Evolutionary conservation across 2,113 vertebrate species (phyloP).

Genomic region (Pandion haliaetus): DNA sequence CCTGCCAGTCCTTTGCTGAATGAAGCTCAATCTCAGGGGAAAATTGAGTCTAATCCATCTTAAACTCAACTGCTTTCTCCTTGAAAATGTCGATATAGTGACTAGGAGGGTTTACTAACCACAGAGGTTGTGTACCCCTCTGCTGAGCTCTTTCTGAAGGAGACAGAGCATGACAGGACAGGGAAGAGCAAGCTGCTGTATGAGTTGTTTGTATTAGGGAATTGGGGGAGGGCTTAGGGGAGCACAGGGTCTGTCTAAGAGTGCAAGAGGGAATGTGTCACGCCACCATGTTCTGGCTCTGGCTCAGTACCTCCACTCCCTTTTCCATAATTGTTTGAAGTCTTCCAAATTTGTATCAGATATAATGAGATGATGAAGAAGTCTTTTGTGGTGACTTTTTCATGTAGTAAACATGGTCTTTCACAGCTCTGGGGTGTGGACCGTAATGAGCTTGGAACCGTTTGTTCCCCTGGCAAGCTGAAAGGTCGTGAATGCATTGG

Average conservation of each 20-base stretch:
- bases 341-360: not conserved
- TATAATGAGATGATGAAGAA: constrained; percentile 26
- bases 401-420: constrained; percentile 29
- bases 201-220: not conserved
- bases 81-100: not conserved
- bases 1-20: not conserved
- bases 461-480: constrained; percentile 30
- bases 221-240: not conserved
- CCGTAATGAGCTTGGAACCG: not conserved
- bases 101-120: not conserved
- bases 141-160: not conserved
- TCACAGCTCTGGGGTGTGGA: constrained; percentile 38
- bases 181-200: not conserved
- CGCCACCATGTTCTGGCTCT: not conserved
- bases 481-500: not conserved
- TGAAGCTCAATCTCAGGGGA: not conserved
- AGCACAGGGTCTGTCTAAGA: not conserved
- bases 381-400: constrained; percentile 36
- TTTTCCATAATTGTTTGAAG: not conserved
- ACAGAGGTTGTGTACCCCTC: not conserved
- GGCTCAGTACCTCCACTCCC: not conserved
- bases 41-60: not conserved
- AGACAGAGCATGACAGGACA: not conserved
- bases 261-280: not conserved
- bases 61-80: not conserved